These are phyloP conservation scores for Zeuzera pyrina DNA, from an alignment of 2,888 invertebrate genomes.

Conservation along the genomic window DNA sequence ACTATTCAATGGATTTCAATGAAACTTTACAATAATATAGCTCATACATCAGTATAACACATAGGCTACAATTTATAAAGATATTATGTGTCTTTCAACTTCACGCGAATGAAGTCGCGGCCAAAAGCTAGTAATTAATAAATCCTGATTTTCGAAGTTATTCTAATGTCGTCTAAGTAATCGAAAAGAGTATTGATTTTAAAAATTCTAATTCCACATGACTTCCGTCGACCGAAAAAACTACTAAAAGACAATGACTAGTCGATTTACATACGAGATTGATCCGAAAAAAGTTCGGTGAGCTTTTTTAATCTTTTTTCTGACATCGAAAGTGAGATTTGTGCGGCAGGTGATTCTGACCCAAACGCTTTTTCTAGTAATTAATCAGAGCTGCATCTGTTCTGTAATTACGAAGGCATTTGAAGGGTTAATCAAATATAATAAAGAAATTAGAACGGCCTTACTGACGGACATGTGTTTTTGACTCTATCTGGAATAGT, in stretches of 20 bases:
- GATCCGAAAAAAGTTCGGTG: slow-evolving; percentile 31
- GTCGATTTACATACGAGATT: slow-evolving; percentile 64
- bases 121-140: too few relatives aligned
- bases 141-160: too few relatives aligned
- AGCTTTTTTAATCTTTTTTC: slow-evolving; percentile 24
- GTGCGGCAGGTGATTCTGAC: slow-evolving; percentile 48
- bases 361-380: slow-evolving; percentile 56
- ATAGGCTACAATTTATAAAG: too few relatives aligned
- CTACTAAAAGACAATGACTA: slow-evolving; percentile 57
- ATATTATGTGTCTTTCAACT: too few relatives aligned
- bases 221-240: slow-evolving; percentile 42
- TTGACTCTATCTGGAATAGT: slow-evolving; percentile 1
- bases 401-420: slow-evolving; percentile 49
- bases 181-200: slow-evolving; percentile 26
- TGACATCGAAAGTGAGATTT: slow-evolving; percentile 58
- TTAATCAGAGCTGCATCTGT: slow-evolving; percentile 68
- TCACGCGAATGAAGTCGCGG: too few relatives aligned
- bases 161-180: too few relatives aligned
- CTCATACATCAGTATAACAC: too few relatives aligned
- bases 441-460: slow-evolving; percentile 61
- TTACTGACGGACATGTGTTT: slow-evolving; percentile 36
- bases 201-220: slow-evolving; percentile 37
- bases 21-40: too few relatives aligned
- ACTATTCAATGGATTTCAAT: too few relatives aligned
- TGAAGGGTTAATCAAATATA: slow-evolving; percentile 71